These are phyloP conservation scores for Enteromius thamalakanensis DNA, from an alignment of 2,797 vertebrate genomes.

Conservation along the genomic window DNA sequence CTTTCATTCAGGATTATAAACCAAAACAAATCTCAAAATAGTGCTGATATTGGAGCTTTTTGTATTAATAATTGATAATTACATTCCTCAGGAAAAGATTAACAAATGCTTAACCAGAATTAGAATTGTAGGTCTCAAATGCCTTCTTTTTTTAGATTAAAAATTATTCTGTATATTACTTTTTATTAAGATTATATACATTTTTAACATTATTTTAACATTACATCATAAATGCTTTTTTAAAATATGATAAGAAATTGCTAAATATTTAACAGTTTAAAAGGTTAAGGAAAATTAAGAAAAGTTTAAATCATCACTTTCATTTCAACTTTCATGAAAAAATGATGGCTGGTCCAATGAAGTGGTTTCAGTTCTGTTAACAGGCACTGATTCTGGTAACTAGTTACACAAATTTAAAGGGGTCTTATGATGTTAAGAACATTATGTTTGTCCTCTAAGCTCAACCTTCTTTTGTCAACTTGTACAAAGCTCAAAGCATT, in stretches of 20 bases:
- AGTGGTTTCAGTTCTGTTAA: not conserved
- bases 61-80: not conserved
- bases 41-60: not conserved
- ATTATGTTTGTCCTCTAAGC: too few species aligned
- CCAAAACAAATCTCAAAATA: not conserved
- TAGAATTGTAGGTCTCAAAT: not conserved
- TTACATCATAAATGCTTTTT: too few species aligned
- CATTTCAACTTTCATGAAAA: not conserved
- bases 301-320: not conserved
- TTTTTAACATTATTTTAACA: too few species aligned
- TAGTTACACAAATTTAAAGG: not conserved
- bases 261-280: not conserved
- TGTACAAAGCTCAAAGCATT: too few species aligned
- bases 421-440: too few species aligned
- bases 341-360: not conserved
- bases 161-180: not conserved
- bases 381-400: not conserved
- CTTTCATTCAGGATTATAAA: not conserved
- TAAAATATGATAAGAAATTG: too few species aligned
- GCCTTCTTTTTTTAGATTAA: not conserved
- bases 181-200: not conserved
- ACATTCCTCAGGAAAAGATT: not conserved
- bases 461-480: too few species aligned
- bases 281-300: not conserved
- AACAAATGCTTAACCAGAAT: not conserved